Base-by-base conservation (phyloP, 2,797 vertebrate genomes). In the Gorsachius magnificus region DNA sequence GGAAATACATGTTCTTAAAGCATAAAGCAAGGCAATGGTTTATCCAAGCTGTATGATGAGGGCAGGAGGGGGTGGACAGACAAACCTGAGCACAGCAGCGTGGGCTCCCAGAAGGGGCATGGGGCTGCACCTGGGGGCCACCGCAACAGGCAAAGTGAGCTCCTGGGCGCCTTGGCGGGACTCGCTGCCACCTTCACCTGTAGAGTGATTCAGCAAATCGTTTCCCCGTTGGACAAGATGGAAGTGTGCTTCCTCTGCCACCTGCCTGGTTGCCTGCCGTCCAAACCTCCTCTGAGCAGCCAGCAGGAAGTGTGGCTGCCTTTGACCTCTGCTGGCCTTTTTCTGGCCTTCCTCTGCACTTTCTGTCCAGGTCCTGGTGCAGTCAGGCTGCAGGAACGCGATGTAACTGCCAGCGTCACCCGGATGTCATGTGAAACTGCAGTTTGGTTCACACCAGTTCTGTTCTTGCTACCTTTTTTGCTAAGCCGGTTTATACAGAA, bases 321-420 rank as follows among this genome's bases (percentile, higher is more conserved):
- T 81, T 82, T 90, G 65, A n/a, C 77, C 35, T 83, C 65, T 41
- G 22, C 46, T 77, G 57, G 54, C 89, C 46, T 38, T 81, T 35
- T 83, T 28, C 65, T 92, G 95, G 28, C 78, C 76, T 76, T 87
- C 35, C 46, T 63, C 43, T 95, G 79, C 61, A 74, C 63, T 68
- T 92, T 76, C 58, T 66, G 88, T 29, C 22, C 20, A 76, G 41
- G 66, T 79, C 38, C 35, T 58, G 54, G 38, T 75, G n/a, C 57
- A 61, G 20, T 46, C 56, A 69, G 65, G 31, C 63, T 89, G 65
- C 50, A 61, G 69, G 43, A 46, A 9, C 83, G 63, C 54, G n/a
- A 5, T 1, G 1, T 26, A 48, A 79, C 70, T 72, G 74, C 57
- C 82, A 94, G 19, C 53, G 31, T 69, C 72, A 78, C 85, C 61